Evolutionary conservation across 2,888 invertebrate species (phyloP), one percentile per base, ranked within the genome.

Genomic region (Brassicogethes aeneus): DNA sequence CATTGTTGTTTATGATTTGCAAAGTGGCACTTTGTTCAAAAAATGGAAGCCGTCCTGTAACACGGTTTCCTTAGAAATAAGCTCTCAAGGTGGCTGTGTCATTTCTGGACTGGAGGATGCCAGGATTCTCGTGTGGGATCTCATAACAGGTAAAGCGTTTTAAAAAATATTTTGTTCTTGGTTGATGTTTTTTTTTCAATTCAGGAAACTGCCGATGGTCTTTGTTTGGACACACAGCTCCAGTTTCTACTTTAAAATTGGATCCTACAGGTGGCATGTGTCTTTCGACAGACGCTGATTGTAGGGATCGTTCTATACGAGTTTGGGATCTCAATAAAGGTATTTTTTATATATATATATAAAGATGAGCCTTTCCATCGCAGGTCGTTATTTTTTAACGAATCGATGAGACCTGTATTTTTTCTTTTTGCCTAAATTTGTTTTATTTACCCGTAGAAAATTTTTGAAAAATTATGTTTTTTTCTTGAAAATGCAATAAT

Each of bases 11-110:
- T 91, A 91, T 66, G 91, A 92, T 70, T 74, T 92, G 35, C 86
- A 87, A 67, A 90, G 88, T 47, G 91, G 91, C 39, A 90, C 90
- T 0, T 66, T 91, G 52, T 91, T 91, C 71, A 90, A 90, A 69
- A 91, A 90, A 68, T 89, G 90, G 87, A 90, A 90, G 69, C 88
- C 89, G 1, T 82, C 82, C 16, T 83, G 82, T 50, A 84, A 85
- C 66, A 86, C 87, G 2, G 85, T 83, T 3, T 82, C 88, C n/a
- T 70, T 91, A 53, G 87, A 87, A 52, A 89, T 91, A 65, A 87
- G 88, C 57, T 86, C 88, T 14, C 76, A 77, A 45, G 85, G 86
- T 56, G 82, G 85, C 46, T 87, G 87, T 63, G 90, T 91, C 16
- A 80, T 91, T 39, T 86, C 86, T 15, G 88, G 86, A 0, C 72